These are phyloP conservation scores for Leptopilina clavipes DNA, from an alignment of 1,140 invertebrate species.

Conservation along the genomic window DNA sequence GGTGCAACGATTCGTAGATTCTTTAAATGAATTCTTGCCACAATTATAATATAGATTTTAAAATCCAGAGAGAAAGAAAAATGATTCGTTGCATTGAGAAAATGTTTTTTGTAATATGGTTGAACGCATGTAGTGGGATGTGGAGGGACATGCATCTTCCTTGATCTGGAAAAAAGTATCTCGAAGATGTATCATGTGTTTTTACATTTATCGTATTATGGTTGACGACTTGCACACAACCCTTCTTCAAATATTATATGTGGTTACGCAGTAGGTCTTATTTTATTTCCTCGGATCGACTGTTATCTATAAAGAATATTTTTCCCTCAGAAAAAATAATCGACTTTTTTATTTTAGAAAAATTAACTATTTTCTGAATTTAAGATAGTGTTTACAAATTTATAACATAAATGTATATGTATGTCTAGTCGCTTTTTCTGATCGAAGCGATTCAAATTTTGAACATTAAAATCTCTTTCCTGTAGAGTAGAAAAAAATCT, in stretches of 20 bases:
- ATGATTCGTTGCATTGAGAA: not conserved
- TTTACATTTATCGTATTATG: slow-evolving; percentile 8
- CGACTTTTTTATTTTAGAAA: not conserved
- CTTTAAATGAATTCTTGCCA: slow-evolving; percentile 1
- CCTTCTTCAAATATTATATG: not conserved
- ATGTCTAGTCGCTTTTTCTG: slow-evolving; percentile 1
- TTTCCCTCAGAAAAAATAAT: slow-evolving; percentile 1
- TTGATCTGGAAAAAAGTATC: slow-evolving; percentile 6
- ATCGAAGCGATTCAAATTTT: not conserved
- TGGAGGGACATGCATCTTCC: slow-evolving; percentile 43
- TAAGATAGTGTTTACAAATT: not conserved
- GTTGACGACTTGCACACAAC: slow-evolving; percentile 18
- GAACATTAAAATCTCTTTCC: not conserved
- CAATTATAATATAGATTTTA: not conserved
- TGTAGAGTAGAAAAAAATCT: not conserved
- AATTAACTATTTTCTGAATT: too few relatives aligned
- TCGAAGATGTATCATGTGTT: slow-evolving; percentile 26
- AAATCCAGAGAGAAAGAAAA: not conserved
- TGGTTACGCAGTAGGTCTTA: slow-evolving; percentile 26
- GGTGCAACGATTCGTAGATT: not conserved
- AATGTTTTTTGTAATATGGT: not conserved
- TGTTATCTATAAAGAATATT: not conserved
- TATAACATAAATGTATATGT: not conserved
- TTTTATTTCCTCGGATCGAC: slow-evolving; percentile 14
- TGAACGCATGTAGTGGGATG: slow-evolving; percentile 46